Evolutionary conservation across 2,888 invertebrate species (phyloP).

Genomic region (Rotaria macrura): DNA sequence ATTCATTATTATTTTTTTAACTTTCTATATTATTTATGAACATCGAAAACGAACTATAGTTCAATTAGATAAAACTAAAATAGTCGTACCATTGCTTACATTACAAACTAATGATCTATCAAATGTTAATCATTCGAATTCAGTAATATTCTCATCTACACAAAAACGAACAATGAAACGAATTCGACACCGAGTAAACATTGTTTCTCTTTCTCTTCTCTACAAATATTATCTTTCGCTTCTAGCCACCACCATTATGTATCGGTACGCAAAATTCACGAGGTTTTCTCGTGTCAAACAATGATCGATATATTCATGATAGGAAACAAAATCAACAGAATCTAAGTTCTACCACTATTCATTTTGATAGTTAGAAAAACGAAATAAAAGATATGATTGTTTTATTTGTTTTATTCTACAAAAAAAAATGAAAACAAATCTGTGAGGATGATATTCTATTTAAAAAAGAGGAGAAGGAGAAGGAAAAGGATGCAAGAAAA

Average conservation of each 20-base stretch:
- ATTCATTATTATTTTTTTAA: too few relatives aligned
- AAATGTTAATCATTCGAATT: too few relatives aligned
- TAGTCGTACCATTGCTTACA: too few relatives aligned
- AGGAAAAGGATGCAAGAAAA: not conserved
- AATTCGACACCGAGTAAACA: not conserved
- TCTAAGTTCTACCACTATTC: not conserved
- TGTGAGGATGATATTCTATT: not conserved
- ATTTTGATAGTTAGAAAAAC: not conserved
- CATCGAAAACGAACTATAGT: too few relatives aligned
- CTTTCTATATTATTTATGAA: too few relatives aligned
- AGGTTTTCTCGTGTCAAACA: not conserved
- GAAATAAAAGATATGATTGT: not conserved
- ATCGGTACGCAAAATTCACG: not conserved
- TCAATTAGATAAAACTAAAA: too few relatives aligned
- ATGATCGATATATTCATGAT: not conserved
- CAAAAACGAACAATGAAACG: not conserved
- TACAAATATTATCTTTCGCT: too few relatives aligned
- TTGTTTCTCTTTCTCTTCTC: too few relatives aligned
- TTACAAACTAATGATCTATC: too few relatives aligned
- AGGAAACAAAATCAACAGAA: too few relatives aligned
- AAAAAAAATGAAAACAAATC: not conserved
- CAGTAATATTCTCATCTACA: not conserved
- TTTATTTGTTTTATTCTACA: constrained; percentile 4
- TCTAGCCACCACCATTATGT: not conserved
- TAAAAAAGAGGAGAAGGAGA: not conserved